These are phyloP conservation scores for Brachypterus glaber DNA, from an alignment of 2,888 invertebrate genomes.

Conservation along the genomic window DNA sequence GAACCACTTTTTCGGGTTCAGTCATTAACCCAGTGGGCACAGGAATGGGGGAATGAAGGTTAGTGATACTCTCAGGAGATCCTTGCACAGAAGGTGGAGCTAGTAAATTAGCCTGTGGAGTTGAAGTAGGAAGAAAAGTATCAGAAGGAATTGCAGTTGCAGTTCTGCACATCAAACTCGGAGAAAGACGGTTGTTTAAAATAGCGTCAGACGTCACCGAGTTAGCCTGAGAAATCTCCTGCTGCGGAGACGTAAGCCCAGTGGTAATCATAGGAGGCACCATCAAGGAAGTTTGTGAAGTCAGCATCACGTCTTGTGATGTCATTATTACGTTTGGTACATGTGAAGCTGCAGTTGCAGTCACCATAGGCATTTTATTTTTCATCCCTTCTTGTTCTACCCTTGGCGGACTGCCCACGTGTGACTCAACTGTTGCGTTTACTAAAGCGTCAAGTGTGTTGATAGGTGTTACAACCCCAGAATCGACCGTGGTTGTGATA, in stretches of 20 bases:
- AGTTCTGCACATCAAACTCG: slow-evolving; percentile 48
- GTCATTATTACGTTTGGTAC: slow-evolving; percentile 24
- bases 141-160: slow-evolving; percentile 26
- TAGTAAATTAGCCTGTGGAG: slow-evolving; percentile 32
- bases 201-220: slow-evolving; percentile 50
- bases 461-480: slow-evolving; percentile 28
- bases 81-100: slow-evolving; percentile 31
- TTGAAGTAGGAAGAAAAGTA: slow-evolving; percentile 19
- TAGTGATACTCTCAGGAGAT: slow-evolving; percentile 15
- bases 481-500: slow-evolving; percentile 31
- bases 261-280: slow-evolving; percentile 30
- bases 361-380: slow-evolving; percentile 28
- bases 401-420: slow-evolving; percentile 40
- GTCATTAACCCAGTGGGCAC: slow-evolving; percentile 40
- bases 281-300: slow-evolving; percentile 29
- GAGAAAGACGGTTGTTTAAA: slow-evolving; percentile 52
- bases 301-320: slow-evolving; percentile 39
- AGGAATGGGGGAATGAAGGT: slow-evolving; percentile 20
- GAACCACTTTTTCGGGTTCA: slow-evolving; percentile 63
- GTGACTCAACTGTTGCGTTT: slow-evolving; percentile 46
- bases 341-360: slow-evolving; percentile 16
- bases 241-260: slow-evolving; percentile 27
- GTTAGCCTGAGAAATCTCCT: slow-evolving; percentile 37
- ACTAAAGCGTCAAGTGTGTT: slow-evolving; percentile 50
- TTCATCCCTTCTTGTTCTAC: slow-evolving; percentile 18